Conservation (phyloP, 2,888 invertebrate genomes). For the Agrochola litura region DNA sequence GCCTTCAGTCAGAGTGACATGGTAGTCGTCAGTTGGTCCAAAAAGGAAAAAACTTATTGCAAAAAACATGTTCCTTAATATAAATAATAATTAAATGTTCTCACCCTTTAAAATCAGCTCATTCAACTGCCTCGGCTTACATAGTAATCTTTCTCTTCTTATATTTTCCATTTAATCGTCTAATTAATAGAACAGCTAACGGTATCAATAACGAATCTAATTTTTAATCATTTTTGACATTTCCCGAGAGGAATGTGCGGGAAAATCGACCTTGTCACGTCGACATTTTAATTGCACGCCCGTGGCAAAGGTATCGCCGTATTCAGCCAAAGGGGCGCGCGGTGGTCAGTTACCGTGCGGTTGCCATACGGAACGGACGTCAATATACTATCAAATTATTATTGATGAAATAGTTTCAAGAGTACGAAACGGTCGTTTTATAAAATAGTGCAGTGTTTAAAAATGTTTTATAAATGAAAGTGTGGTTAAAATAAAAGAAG, state of each 20-base stretch:
- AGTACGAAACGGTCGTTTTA: conserved; percentile 3
- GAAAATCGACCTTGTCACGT: conserved; percentile 65
- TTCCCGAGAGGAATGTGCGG: conserved; percentile 56
- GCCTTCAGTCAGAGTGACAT: too few relatives aligned
- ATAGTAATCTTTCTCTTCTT: neutral
- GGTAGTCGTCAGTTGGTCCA: neutral
- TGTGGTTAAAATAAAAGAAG: conserved; percentile 24
- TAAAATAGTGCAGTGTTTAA: conserved; percentile 47
- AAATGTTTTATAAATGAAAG: conserved; percentile 38
- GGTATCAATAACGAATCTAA: conserved; percentile 32
- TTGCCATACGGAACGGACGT: conserved; percentile 34
- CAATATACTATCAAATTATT: neutral
- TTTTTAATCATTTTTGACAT: conserved; percentile 44
- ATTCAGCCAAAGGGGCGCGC: conserved; percentile 52
- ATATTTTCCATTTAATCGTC: neutral
- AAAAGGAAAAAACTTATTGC: neutral
- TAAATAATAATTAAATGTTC: neutral
- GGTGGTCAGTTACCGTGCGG: conserved; percentile 49
- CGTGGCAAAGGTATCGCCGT: conserved; percentile 66
- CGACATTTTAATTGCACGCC: conserved; percentile 66
- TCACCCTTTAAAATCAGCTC: neutral
- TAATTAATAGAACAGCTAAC: neutral
- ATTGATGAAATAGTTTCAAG: conserved; percentile 43
- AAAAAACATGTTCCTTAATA: neutral
- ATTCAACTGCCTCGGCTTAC: too few relatives aligned